These are phyloP conservation scores for Eulemur rufifrons DNA, from an alignment of 2,113 vertebrate genomes.

Conservation along the genomic window DNA sequence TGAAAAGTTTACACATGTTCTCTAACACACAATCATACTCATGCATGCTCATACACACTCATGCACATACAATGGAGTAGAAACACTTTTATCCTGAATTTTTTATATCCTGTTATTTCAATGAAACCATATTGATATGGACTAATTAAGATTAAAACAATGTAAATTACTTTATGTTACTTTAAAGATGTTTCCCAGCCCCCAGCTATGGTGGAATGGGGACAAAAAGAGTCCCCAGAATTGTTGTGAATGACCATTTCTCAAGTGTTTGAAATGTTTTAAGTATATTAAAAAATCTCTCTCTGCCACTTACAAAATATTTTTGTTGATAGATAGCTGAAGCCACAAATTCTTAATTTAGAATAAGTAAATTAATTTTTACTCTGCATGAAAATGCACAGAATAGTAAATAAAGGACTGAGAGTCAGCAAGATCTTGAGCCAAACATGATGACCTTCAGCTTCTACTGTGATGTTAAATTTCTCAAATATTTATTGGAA, in stretches of 20 bases:
- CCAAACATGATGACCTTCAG: background rate
- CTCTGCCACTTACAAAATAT: background rate
- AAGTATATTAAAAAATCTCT: background rate
- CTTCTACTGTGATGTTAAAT: background rate
- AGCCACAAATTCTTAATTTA: background rate
- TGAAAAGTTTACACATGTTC: background rate
- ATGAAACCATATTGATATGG: background rate
- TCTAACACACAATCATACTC: background rate
- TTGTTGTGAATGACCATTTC: background rate
- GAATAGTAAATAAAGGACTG: background rate
- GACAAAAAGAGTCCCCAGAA: background rate
- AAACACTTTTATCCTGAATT: background rate
- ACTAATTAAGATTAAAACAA: background rate
- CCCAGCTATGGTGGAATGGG: background rate
- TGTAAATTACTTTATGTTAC: background rate
- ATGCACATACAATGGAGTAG: no score
- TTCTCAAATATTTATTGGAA: conserved; percentile 40
- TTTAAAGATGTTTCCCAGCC: background rate
- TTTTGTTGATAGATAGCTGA: background rate
- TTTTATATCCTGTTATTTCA: background rate
- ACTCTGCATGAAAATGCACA: background rate
- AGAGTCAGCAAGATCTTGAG: background rate
- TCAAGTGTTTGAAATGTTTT: background rate
- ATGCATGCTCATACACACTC: background rate
- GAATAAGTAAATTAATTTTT: background rate